phyloP scores from a whole-genome alignment of 2,113 vertebrate species.

The Zosterops pallidus region DNA sequence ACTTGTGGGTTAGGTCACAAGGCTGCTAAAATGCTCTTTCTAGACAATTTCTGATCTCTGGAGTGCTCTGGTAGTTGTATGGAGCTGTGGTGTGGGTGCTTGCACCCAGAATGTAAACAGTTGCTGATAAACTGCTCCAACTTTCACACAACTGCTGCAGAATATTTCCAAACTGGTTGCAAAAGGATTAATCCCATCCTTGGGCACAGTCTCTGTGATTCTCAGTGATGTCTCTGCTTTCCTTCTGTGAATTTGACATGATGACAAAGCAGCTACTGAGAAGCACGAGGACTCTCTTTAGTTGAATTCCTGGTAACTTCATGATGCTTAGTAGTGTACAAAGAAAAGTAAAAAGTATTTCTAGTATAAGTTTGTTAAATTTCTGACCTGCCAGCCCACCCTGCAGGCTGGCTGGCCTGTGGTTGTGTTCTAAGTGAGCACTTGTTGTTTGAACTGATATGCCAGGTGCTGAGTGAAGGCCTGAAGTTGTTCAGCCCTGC shows the following conservation, averaged over 20 bases:
- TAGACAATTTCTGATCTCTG: background rate
- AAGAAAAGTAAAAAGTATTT: background rate
- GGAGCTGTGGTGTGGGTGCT: background rate
- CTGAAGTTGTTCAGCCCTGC: background rate
- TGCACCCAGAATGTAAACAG: background rate
- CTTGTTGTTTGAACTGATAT: background rate
- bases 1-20: background rate
- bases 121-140: background rate
- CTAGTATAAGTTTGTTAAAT: background rate
- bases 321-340: background rate
- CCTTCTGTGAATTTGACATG: background rate
- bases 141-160: background rate
- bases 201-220: background rate
- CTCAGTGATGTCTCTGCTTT: background rate
- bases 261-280: background rate
- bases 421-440: rapidly evolving
- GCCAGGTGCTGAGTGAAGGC: constrained; percentile 8
- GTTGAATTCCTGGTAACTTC: background rate
- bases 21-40: background rate
- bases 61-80: background rate
- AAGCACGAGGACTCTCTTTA: background rate
- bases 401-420: background rate
- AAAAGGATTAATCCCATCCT: background rate
- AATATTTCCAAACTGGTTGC: background rate
- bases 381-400: background rate